Evolutionary conservation across 2,888 invertebrate species (phyloP).

Genomic region (Scaptodrosophila latifasciaeformis): DNA sequence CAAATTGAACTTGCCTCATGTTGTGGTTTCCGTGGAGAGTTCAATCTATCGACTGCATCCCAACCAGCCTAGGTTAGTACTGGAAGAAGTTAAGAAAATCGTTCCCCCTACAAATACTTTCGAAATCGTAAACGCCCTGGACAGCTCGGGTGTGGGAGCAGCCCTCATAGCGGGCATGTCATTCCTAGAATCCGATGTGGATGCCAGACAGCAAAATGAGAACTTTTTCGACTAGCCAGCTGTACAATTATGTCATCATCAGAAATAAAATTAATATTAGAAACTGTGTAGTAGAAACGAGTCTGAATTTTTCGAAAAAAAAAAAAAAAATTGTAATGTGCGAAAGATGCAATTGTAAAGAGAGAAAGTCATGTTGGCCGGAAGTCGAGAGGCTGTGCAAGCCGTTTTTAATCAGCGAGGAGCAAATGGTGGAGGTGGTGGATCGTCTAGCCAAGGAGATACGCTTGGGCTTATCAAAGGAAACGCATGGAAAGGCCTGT

Average conservation of each 20-base stretch:
- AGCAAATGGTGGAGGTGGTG: slow-evolving; percentile 84
- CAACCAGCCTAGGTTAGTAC: slow-evolving; percentile 11
- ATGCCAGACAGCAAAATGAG: too few relatives aligned
- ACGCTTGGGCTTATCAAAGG: slow-evolving; percentile 84
- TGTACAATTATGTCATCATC: too few relatives aligned
- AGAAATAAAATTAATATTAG: too few relatives aligned
- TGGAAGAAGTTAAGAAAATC: slow-evolving; percentile 13
- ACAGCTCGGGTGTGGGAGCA: slow-evolving; percentile 56
- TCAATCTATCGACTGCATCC: slow-evolving; percentile 49
- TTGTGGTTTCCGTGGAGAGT: slow-evolving; percentile 45
- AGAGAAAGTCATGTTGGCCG: too few relatives aligned
- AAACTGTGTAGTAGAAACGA: too few relatives aligned
- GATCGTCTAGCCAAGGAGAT: slow-evolving; percentile 83
- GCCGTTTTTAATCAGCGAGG: slow-evolving; percentile 83
- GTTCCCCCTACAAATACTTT: slow-evolving; percentile 24
- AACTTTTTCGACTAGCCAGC: too few relatives aligned
- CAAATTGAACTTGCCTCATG: slow-evolving; percentile 25
- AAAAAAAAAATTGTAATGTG: too few relatives aligned
- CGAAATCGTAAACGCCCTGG: slow-evolving; percentile 36
- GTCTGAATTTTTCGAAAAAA: too few relatives aligned
- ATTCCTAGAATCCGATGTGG: slow-evolving; percentile 82
- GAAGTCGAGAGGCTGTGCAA: slow-evolving; percentile 81
- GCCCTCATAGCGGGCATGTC: slow-evolving; percentile 78
- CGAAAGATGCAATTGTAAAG: too few relatives aligned
- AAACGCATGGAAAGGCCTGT: slow-evolving; percentile 83